Conservation (phyloP, 2,888 invertebrate genomes). For the Papilio protenor region DNA sequence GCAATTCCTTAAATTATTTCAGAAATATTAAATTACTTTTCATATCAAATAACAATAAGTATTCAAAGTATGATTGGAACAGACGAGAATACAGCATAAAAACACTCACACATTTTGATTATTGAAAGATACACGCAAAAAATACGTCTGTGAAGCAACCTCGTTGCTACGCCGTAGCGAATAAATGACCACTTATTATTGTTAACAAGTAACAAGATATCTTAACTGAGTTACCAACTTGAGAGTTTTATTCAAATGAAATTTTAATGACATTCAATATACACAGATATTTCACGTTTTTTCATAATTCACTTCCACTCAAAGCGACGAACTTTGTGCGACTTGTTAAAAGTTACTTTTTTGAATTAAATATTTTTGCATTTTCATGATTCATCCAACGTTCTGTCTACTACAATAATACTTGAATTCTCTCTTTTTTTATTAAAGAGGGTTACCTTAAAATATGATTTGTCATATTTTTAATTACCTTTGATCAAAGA, state of each 20-base stretch:
- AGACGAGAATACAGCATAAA: neutral
- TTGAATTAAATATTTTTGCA: neutral
- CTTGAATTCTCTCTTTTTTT: neutral
- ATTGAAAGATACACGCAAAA: constrained; percentile 12
- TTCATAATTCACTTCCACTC: neutral
- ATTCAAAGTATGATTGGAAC: neutral
- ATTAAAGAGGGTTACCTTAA: neutral
- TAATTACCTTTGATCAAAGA: neutral
- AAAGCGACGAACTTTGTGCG: neutral
- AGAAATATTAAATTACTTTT: neutral
- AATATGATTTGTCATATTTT: neutral
- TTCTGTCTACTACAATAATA: neutral
- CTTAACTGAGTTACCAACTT: constrained; percentile 12
- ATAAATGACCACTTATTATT: constrained; percentile 31
- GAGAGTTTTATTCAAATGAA: constrained; percentile 15
- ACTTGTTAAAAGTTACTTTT: neutral
- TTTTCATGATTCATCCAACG: neutral
- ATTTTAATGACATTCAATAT: constrained; percentile 10
- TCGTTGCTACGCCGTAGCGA: constrained; percentile 24
- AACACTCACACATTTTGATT: neutral
- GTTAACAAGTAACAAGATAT: constrained; percentile 27
- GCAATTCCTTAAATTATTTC: neutral
- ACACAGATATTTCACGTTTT: neutral
- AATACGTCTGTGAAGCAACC: constrained; percentile 12
- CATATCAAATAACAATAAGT: neutral